Percentiles rank a stretch among this genome's conserved stretches.
Conservation (phyloP, 2,797 vertebrate genomes). For the Micropoecilia bifurca region DNA sequence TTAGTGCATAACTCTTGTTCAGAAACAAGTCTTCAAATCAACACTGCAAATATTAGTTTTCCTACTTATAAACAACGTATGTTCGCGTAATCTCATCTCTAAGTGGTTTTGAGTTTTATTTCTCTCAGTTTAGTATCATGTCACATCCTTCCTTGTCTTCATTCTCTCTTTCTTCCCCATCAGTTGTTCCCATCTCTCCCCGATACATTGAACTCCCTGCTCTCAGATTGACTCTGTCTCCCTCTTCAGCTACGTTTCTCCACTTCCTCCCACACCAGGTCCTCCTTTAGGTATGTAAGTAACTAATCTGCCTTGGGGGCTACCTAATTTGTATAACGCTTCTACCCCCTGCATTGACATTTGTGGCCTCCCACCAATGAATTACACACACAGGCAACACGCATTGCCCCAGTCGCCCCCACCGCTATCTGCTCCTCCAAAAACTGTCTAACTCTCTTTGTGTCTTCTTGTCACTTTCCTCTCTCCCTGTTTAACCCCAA, state of each 20-base stretch:
- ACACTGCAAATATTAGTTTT: not conserved
- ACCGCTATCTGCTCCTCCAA: conserved; percentile 23
- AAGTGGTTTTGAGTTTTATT: conserved; percentile 45
- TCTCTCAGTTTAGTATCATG: conserved; percentile 17
- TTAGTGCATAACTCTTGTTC: not conserved
- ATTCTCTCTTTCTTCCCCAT: not conserved
- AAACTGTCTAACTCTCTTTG: conserved; percentile 47
- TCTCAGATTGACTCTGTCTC: conserved; percentile 18
- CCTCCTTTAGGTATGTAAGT: conserved; percentile 55
- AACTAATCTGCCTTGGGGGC: conserved; percentile 63
- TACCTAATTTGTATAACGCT: conserved; percentile 62
- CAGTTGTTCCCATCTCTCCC: conserved; percentile 20
- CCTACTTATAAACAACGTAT: conserved; percentile 5
- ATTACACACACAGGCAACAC: conserved; percentile 35
- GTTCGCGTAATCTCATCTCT: conserved; percentile 48
- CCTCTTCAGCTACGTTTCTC: conserved; percentile 7
- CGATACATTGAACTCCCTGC: not conserved
- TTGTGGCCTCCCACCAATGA: conserved; percentile 66
- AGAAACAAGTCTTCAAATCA: not conserved
- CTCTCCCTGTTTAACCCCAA: conserved; percentile 7
- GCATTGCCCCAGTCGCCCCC: conserved; percentile 33
- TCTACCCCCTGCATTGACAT: conserved; percentile 74
- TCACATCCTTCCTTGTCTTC: conserved; percentile 3
- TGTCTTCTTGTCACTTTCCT: conserved; percentile 30
- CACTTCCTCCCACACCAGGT: conserved; percentile 24